phyloP scores from a whole-genome alignment of 53 echinoderm and acorn worm species.

The Antedon mediterranea region DNA sequence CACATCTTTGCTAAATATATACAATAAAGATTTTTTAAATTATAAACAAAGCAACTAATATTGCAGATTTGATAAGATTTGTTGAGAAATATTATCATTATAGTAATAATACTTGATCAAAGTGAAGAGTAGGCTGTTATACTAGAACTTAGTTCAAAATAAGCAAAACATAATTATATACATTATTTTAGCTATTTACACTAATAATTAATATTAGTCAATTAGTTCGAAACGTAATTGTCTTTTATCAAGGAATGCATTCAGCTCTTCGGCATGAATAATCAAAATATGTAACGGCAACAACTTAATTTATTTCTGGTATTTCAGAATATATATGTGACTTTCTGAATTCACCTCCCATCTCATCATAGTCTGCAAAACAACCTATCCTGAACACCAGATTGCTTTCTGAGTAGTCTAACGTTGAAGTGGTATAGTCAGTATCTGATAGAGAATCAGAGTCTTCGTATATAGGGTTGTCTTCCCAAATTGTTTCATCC shows the following conservation, averaged over 20 bases:
- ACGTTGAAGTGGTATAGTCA: not conserved
- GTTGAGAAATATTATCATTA: no score
- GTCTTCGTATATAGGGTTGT: not conserved
- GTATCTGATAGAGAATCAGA: not conserved
- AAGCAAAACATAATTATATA: no score
- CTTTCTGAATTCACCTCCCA: not conserved
- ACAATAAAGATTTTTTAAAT: no score
- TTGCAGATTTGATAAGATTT: no score
- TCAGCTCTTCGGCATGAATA: not conserved
- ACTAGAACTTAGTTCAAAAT: no score
- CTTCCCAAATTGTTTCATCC: not conserved
- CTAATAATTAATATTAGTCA: no score
- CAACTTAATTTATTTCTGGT: not conserved
- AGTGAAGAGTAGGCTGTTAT: no score
- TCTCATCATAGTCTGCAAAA: not conserved
- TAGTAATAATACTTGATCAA: no score
- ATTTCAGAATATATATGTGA: not conserved
- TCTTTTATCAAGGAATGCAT: not conserved
- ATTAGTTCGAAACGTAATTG: no score
- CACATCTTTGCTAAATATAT: no score
- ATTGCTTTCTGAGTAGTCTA: not conserved
- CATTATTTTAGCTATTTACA: no score
- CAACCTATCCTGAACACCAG: not conserved
- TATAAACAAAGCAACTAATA: no score
- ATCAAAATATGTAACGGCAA: not conserved